Percentiles rank a stretch among this genome's conserved stretches.
Evolutionary conservation across 1,140 invertebrate species (phyloP).

Genomic region (Spodoptera frugiperda): DNA sequence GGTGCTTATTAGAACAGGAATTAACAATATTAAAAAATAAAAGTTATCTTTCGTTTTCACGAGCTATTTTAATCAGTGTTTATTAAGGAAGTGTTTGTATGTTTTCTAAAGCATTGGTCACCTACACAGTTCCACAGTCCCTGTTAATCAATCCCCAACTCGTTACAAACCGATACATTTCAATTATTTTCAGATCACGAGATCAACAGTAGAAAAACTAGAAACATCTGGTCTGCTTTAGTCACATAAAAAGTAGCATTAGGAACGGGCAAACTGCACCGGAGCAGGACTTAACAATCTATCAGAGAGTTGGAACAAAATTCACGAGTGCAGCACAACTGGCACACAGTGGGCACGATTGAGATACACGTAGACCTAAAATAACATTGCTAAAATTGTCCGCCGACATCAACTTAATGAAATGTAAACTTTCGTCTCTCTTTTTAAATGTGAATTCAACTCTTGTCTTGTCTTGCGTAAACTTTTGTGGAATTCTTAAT

Average conservation of each 20-base stretch:
- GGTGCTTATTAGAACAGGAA: no score
- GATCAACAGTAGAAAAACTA: slow-evolving; percentile 10
- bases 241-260: slow-evolving; percentile 24
- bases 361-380: neutral
- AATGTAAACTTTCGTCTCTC: no score
- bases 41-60: no score
- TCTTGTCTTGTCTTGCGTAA: no score
- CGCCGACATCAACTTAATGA: no score
- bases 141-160: no score
- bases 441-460: no score
- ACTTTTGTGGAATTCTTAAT: no score
- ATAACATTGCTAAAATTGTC: neutral
- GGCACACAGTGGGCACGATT: slow-evolving; percentile 6
- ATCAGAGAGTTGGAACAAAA: slow-evolving; percentile 45
- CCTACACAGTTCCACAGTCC: neutral
- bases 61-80: no score
- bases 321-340: slow-evolving; percentile 36
- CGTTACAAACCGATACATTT: neutral
- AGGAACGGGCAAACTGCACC: slow-evolving; percentile 19
- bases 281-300: slow-evolving; percentile 42
- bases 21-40: no score
- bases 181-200: slow-evolving; percentile 7
- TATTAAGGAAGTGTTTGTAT: no score
- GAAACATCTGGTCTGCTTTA: neutral
- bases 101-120: no score